phyloP scores from a whole-genome alignment of 2,113 vertebrate genomes.

The Larimichthys crocea region DNA sequence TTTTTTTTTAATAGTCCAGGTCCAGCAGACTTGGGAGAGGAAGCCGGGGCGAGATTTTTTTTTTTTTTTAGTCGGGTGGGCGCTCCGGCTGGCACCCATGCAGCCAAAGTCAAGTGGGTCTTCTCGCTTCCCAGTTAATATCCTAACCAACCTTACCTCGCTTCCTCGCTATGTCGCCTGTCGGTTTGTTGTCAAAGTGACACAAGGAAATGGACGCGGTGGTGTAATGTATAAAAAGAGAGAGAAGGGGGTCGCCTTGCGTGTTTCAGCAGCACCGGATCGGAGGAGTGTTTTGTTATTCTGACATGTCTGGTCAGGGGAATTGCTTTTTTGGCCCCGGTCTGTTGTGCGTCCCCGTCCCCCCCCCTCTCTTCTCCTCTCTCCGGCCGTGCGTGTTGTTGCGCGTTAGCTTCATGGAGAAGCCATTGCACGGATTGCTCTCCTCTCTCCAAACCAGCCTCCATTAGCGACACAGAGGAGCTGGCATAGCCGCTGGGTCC shows the following conservation, averaged over 20 bases:
- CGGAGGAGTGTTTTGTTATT: conserved; percentile 69
- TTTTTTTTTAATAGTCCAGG: conserved; percentile 64
- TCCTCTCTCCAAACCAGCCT: conserved; percentile 79
- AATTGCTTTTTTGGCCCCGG: conserved; percentile 50
- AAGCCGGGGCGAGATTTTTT: conserved; percentile 55
- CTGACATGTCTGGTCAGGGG: conserved; percentile 76
- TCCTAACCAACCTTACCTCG: conserved; percentile 57
- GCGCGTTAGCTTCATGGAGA: conserved; percentile 86
- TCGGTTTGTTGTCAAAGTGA: conserved; percentile 79
- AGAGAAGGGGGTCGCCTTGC: conserved; percentile 40
- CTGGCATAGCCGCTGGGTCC: conserved; percentile 81
- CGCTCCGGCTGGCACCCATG: conserved; percentile 70
- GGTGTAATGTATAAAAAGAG: background rate
- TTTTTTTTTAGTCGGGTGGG: conserved; percentile 47
- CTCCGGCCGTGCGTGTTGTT: conserved; percentile 66
- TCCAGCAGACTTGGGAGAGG: conserved; percentile 80
- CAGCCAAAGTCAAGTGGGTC: conserved; percentile 82
- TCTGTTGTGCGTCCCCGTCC: conserved; percentile 42
- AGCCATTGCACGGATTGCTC: conserved; percentile 93
- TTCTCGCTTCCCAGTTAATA: conserved; percentile 72
- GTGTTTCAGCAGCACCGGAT: conserved; percentile 56
- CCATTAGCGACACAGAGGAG: conserved; percentile 85
- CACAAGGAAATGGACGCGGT: conserved; percentile 80
- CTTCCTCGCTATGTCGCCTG: conserved; percentile 73
- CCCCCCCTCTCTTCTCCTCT: conserved; percentile 1